Evolutionary conservation across 1,140 invertebrate genomes (phyloP), one percentile per base, ranked within the genome.

Genomic region (Atta texana): DNA sequence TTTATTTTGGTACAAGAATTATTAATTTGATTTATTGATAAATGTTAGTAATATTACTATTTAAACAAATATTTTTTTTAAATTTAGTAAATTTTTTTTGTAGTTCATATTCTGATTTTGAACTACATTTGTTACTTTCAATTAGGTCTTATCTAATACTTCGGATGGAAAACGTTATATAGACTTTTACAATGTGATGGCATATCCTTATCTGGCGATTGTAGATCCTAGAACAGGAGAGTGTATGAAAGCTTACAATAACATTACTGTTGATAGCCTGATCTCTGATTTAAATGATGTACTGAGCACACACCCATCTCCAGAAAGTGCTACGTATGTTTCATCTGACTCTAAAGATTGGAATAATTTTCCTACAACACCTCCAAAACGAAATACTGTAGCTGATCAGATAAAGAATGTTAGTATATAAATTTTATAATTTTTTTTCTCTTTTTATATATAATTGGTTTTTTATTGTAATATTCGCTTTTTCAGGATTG

Each of bases 171-270:
- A 95, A 28, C 95, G 97, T 28, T 97, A 97, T 89, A 96, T 96
- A 78, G 96, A 97, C 87, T 98, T 98, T 92, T 98, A 98, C 92
- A 96, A 96, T 39, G 96, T 97, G 28, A 92, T 92, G 7, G 91
- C 95, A n/a, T 97, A 96, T 92, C 97, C 97, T 4, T 97, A 98
- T 92, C 94, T 98, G 84, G 97, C 97, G 86, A 95, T 98, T 12
- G 94, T 98, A 77, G 97, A 98, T 95, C 97, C 97, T 31, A 95
- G 97, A 91, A 98, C 97, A 72, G 97, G 97, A 31, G 97, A 97
- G 94, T 96, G 96, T 76, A 93, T 97, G 90, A 94, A 95, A 81
- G 94, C 93, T 5, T 97, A 96, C 94, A 95, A 95, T 81, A 95
- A 96, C 53, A 92, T 97, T 61, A 94, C 94, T 16, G 94, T 95